Base-by-base conservation (phyloP, 2,888 invertebrate species). In the Nudaria mundana region DNA sequence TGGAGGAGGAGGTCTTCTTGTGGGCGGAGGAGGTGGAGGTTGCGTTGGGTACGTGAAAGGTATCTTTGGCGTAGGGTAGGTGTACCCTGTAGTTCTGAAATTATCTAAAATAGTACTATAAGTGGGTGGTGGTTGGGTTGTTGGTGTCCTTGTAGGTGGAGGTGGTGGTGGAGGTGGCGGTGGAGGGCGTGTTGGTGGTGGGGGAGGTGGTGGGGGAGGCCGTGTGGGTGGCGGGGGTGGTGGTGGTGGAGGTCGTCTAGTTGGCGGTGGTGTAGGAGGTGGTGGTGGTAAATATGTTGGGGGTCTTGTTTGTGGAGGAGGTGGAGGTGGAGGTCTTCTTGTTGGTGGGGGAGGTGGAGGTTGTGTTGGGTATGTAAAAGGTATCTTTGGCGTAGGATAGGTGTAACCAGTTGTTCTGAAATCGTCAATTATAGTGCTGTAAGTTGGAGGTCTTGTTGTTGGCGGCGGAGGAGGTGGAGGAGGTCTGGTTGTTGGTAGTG, bases 61-160 rank as follows among this genome's bases (percentile, higher is more conserved):
- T 25, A 51, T 22, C 32, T 13, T 34, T 34, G 41, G 41, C 1
- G 41, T 41, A 3, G 41, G 56, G 33, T 56, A 56, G 3, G 44
- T 47, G 36, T 56, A 59, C 0, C 56, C 54, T 1, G 52, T 55
- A 0, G 56, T 56, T 37, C 46, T 48, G 31, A 49, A 44, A 26
- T 44, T 37, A 7, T 55, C 47, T 8, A 49, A 15, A 4, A 48
- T 43, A 1, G 57, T 55, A 3, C 56, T 51, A 10, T 53, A 55
- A 5, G 54, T 49, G 4, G 61, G 56, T 5, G 57, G 49, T 0
- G 61, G 56, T 5, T 56, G 49, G 0, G 57, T 60, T 1, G 51
- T 39, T 6, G 34, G 5, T 26, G 40, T 48, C 43, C 4, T 38
- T 3, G 57, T 50, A 0, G 68, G 63, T 4, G 56, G 44, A 14